A percentile compares a stretch with the other conserved stretches of the same genome.
These are phyloP conservation scores for Gisinianus flammeolus DNA, from an alignment of 2,888 invertebrate genomes.

Conservation along the genomic window DNA sequence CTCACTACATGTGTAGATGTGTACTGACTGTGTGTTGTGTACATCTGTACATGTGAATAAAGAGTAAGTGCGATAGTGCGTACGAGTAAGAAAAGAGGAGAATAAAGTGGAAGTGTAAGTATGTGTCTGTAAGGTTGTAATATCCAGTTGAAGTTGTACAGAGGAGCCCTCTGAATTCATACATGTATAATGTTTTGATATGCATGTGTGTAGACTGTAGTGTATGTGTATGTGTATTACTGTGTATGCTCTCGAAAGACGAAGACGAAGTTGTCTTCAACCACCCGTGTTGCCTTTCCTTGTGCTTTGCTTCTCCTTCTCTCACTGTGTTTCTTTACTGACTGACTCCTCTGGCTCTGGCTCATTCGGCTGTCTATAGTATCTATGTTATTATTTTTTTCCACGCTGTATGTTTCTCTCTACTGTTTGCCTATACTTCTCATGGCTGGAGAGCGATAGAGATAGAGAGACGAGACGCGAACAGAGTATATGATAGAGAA, in stretches of 20 bases:
- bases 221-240: not conserved
- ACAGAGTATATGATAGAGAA: not conserved
- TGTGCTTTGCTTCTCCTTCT: not conserved
- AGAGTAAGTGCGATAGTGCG: not conserved
- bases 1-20: not conserved
- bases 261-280: not conserved
- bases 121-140: not conserved
- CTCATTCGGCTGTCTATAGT: conserved; percentile 25
- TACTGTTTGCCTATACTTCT: not conserved
- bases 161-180: not conserved
- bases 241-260: not conserved
- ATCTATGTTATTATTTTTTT: conserved; percentile 35
- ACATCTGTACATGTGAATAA: not conserved
- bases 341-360: not conserved
- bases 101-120: not conserved
- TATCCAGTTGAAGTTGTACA: not conserved
- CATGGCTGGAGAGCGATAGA: conserved; percentile 2
- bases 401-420: conserved; percentile 12
- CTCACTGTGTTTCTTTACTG: not conserved
- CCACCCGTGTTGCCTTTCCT: not conserved
- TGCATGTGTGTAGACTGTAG: not conserved
- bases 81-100: not conserved
- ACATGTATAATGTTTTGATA: not conserved
- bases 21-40: not conserved
- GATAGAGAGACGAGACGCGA: not conserved